Percentiles rank a stretch among this genome's conserved stretches.
These are phyloP conservation scores for Lagocephalus sceleratus DNA, from an alignment of 2,797 vertebrate species.

Conservation along the genomic window DNA sequence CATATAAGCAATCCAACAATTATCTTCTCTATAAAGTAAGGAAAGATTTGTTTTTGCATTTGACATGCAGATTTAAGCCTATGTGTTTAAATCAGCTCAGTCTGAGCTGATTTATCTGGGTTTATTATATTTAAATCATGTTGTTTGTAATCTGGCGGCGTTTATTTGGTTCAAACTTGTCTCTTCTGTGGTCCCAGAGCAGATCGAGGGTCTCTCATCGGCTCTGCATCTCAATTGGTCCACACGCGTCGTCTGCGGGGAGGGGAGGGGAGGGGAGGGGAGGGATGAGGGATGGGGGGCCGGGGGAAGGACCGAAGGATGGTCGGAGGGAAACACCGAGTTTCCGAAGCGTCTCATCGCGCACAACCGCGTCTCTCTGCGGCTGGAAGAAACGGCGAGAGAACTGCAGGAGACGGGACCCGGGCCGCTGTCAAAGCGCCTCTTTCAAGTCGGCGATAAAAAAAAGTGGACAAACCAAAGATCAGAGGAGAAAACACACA, in stretches of 20 bases:
- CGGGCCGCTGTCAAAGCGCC: not conserved
- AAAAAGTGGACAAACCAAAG: slow-evolving; percentile 4
- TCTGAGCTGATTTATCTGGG: no score
- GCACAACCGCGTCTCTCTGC: not conserved
- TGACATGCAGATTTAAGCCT: no score
- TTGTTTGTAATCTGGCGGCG: not conserved
- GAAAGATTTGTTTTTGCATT: no score
- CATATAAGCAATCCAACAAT: no score
- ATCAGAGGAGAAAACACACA: slow-evolving; percentile 20
- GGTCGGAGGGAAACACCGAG: slow-evolving; percentile 30
- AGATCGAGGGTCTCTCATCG: slow-evolving; percentile 8
- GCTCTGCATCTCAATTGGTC: slow-evolving; percentile 40
- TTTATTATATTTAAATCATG: not conserved
- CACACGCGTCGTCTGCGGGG: slow-evolving; percentile 18
- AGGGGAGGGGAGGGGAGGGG: slow-evolving; percentile 2
- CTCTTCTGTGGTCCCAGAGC: slow-evolving; percentile 19
- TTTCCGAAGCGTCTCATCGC: slow-evolving; percentile 35
- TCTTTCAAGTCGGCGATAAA: slow-evolving; percentile 12
- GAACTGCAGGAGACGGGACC: not conserved
- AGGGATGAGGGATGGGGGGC: slow-evolving; percentile 7
- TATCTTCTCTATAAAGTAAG: no score
- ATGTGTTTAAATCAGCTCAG: no score
- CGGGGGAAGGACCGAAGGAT: slow-evolving; percentile 5
- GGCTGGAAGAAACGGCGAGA: not conserved
- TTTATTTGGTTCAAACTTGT: not conserved